These are phyloP conservation scores for Liopterus haemorrhoidalis DNA, from an alignment of 2,888 invertebrate genomes.

Conservation along the genomic window DNA sequence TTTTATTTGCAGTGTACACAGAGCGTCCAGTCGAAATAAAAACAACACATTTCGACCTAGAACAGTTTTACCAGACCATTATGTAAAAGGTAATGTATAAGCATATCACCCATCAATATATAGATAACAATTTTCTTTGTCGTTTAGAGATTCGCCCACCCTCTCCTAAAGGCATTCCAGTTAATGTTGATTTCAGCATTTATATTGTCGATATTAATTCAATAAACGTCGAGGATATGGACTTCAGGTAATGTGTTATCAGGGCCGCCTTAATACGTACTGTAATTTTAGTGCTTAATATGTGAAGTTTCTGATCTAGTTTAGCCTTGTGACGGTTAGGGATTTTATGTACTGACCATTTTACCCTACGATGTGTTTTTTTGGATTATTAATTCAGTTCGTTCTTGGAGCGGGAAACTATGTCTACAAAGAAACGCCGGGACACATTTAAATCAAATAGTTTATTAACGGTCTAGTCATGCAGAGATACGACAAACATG, in stretches of 20 bases:
- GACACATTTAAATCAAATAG: no score
- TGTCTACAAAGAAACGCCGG: no score
- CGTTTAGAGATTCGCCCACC: constrained; percentile 70
- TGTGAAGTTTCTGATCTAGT: no score
- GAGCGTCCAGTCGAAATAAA: no score
- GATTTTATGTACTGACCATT: no score
- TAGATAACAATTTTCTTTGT: background rate
- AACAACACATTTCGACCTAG: constrained; percentile 47
- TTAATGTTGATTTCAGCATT: constrained; percentile 72
- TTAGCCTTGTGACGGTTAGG: background rate
- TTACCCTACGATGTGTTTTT: no score
- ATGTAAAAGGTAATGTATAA: constrained; percentile 61
- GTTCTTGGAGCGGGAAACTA: no score
- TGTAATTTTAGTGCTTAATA: constrained; percentile 8
- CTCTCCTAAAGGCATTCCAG: constrained; percentile 63
- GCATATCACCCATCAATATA: constrained; percentile 1
- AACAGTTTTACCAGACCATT: constrained; percentile 65
- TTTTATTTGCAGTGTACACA: no score
- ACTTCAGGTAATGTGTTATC: constrained; percentile 62
- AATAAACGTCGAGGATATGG: constrained; percentile 84
- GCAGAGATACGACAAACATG: no score
- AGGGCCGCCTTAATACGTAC: constrained; percentile 1
- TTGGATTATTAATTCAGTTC: no score
- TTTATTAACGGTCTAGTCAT: no score
- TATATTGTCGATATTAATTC: constrained; percentile 82